Evolutionary conservation across 92 coral and sea anemone genomes (phyloP).

Genomic region (Parazoanthus atlanticus): DNA sequence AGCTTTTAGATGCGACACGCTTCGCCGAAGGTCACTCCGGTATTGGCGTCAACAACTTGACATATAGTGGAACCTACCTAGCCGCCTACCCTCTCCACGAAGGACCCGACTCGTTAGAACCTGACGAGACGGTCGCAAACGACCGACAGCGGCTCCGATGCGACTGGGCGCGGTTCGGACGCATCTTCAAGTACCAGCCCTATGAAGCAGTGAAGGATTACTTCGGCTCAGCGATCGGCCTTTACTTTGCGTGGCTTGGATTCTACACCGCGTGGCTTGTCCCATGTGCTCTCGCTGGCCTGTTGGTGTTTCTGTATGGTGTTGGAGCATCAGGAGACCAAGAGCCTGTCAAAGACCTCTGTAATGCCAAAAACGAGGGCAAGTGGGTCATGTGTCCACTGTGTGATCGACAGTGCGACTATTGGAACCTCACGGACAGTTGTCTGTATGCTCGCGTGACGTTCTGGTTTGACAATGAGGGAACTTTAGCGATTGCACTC

Average conservation of each 20-base stretch:
- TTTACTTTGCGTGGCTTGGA: slow-evolving; percentile 95
- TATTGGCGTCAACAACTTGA: slow-evolving; percentile 69
- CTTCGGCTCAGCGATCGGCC: slow-evolving; percentile 83
- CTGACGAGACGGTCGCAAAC: slow-evolving; percentile 59
- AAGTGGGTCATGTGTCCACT: slow-evolving; percentile 93
- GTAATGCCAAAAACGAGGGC: slow-evolving; percentile 61
- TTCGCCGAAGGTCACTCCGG: slow-evolving; percentile 70
- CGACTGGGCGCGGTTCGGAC: slow-evolving; percentile 94
- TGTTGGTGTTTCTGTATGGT: slow-evolving; percentile 87
- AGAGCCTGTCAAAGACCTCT: slow-evolving; percentile 81
- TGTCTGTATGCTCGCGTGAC: slow-evolving; percentile 67
- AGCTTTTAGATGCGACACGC: slow-evolving; percentile 63
- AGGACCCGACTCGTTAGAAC: slow-evolving; percentile 61
- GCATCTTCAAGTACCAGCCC: slow-evolving; percentile 85
- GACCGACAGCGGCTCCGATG: slow-evolving; percentile 81
- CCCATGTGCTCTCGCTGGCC: slow-evolving; percentile 83
- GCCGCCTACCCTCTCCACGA: slow-evolving; percentile 80
- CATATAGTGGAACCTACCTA: slow-evolving; percentile 70
- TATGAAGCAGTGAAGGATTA: slow-evolving; percentile 79
- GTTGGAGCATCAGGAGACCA: slow-evolving; percentile 69
- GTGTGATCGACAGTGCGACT: slow-evolving; percentile 94
- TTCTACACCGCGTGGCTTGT: slow-evolving; percentile 90
- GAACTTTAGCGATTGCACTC: slow-evolving; percentile 64
- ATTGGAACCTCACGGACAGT: slow-evolving; percentile 84
- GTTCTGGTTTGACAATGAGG: slow-evolving; percentile 75